Base-by-base conservation (phyloP, 2,888 invertebrate species). In the Ferdinandea cuprea region DNA sequence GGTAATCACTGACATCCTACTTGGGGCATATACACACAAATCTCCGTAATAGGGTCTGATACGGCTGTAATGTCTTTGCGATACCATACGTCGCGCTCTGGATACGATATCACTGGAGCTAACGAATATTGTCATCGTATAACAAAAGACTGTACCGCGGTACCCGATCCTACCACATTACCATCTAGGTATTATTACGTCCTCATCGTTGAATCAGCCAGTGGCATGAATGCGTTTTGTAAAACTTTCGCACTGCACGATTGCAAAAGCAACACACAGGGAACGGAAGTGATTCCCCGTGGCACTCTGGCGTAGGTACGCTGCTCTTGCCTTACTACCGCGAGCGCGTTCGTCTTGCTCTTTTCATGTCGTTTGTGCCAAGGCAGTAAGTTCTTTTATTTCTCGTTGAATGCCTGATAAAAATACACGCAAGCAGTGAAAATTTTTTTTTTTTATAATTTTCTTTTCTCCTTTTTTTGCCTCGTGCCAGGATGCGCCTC, bases 11-110 rank as follows among this genome's bases (percentile, higher is more conserved):
- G 69, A 30, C 69, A 80, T 80, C 68, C 80, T 74, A 69, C 69
- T 80, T 69, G 65, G 42, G 58, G 50, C 74, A 54, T 63, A 79
- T n/a, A 44, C n/a, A 80, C 50, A 74, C 58, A 74, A 69, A 59
- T 76, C 69, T 69, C 58, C 69, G 63, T 80, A 80, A 80, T 76
- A 76, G 74, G 65, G 69, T 80, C 80, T 65, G 80, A 80, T 80
- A 71, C 30, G 69, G 65, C 58, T 59, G 58, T 76, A 80, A 80
- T 69, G 69, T 32, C 35, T 59, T 69, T 69, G 44, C 69, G 52
- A 80, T 69, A 69, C 44, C 13, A 11, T 61, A 58, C 19, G 28
- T 32, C 37, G 40, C 52, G 17, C 52, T 11, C 13, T 40, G 44
- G 48, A 50, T 48, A 58, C 63, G 48, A 58, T 74, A 74, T 69